Evolutionary conservation across 2,113 vertebrate species (phyloP), one percentile per base, ranked within the genome.

Genomic region (Pachyramphus minor): DNA sequence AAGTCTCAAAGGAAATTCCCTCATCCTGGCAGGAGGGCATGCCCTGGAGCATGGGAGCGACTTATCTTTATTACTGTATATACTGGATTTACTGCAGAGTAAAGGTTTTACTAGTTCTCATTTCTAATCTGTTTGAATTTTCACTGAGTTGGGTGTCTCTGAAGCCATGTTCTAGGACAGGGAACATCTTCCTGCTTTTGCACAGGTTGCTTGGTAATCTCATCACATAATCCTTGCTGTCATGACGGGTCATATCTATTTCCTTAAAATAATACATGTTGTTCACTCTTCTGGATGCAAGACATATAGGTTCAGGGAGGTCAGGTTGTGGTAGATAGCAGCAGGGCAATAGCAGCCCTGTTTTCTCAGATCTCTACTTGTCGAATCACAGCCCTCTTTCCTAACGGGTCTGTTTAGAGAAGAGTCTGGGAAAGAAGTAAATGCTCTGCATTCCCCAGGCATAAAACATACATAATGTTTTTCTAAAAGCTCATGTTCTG

Each of bases 1-100:
- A 63, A 90, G 5, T 53, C 71, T 94, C 27, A 18, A 93, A 93
- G 89, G 89, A 96, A 95, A 90, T 95, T 93, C 88, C 89, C 86
- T 84, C 64, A 63, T 80, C 69, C 72, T 93, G 80, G 58, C 86
- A 92, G 60, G 5, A 74, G 24, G 23, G 30, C 59, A 90, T 90
- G 41, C 71, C 92, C 80, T 86, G 64, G 10, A 92, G 91, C 91
- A 77, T 41, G 64, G 88, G 93, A 92, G 88, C 16, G 37, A 67
- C 31, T 89, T 71, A 75, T 27, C 67, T 74, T 80, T 88, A 90
- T 73, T 72, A 77, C 31, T 63, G 45, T 83, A 50, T 93, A 75
- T 75, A 37, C 5, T 89, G 8, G 14, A 52, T 74, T 84, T 80
- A 79, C 88, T 84, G 68, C 59, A 80, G 58, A 90, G 67, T 73